phyloP scores from a whole-genome alignment of 2,797 vertebrate species.

The Perodicticus potto region DNA sequence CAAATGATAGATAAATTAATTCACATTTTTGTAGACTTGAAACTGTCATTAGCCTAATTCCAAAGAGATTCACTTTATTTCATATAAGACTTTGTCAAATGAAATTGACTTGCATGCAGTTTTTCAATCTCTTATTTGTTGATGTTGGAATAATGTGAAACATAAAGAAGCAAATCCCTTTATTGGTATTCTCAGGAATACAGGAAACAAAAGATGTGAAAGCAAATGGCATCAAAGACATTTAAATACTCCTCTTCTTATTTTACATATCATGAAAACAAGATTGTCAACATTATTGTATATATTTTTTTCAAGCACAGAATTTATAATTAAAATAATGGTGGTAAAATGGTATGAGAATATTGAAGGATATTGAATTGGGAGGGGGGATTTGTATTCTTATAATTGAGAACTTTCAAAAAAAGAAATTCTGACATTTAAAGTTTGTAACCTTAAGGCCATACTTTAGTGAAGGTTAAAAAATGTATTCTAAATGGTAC shows the following conservation, averaged over 20 bases:
- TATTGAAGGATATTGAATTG: background rate
- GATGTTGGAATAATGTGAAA: background rate
- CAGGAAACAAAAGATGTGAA: background rate
- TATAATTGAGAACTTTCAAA: background rate
- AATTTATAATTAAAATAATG: conserved; percentile 18
- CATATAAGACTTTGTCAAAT: background rate
- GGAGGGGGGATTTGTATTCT: background rate
- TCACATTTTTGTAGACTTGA: background rate
- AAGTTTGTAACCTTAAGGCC: background rate
- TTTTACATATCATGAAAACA: background rate
- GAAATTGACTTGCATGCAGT: background rate
- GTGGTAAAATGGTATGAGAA: conserved; percentile 40
- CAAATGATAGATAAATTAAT: background rate
- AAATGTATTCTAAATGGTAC: background rate
- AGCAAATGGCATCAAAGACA: background rate
- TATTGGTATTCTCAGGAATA: background rate
- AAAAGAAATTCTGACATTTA: background rate
- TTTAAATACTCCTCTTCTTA: background rate
- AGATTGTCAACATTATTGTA: background rate
- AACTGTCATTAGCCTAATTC: background rate
- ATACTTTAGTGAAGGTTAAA: background rate
- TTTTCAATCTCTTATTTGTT: background rate
- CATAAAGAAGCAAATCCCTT: background rate
- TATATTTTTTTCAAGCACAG: background rate
- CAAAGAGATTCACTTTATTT: background rate